Conservation (phyloP, 2,797 vertebrate species). For the Enteromius trimaculatus region DNA sequence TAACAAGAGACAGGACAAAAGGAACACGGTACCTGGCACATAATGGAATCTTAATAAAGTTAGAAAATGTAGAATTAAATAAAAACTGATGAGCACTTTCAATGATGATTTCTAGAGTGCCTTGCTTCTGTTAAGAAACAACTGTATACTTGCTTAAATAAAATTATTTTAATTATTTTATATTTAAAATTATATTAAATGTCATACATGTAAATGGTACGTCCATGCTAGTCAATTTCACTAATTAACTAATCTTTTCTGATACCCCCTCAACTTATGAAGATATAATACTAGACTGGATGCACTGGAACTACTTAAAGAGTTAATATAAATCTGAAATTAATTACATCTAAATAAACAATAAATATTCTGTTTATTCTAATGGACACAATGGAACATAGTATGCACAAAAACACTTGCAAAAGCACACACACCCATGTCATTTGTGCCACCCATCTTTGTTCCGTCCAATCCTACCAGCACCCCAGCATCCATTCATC, state of each 20-base stretch:
- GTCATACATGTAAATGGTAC: neutral
- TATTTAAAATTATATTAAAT: neutral
- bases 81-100: neutral
- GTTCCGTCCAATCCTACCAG: constrained; percentile 29
- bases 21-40: neutral
- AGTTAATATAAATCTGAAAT: neutral
- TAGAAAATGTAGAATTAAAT: neutral
- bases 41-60: neutral
- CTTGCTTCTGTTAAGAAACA: neutral
- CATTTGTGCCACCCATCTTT: constrained; percentile 7
- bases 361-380: neutral
- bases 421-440: constrained; percentile 12
- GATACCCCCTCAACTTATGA: neutral
- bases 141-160: neutral
- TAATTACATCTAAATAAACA: neutral
- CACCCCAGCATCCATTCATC: neutral
- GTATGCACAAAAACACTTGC: neutral
- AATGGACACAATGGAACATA: neutral
- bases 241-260: neutral
- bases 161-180: neutral
- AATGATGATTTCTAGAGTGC: neutral
- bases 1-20: neutral
- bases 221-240: neutral
- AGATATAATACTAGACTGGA: neutral
- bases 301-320: neutral